A percentile compares a stretch with the other conserved stretches of the same genome.
Conservation (phyloP, 2,888 invertebrate genomes). For the Drosophila leonis region DNA sequence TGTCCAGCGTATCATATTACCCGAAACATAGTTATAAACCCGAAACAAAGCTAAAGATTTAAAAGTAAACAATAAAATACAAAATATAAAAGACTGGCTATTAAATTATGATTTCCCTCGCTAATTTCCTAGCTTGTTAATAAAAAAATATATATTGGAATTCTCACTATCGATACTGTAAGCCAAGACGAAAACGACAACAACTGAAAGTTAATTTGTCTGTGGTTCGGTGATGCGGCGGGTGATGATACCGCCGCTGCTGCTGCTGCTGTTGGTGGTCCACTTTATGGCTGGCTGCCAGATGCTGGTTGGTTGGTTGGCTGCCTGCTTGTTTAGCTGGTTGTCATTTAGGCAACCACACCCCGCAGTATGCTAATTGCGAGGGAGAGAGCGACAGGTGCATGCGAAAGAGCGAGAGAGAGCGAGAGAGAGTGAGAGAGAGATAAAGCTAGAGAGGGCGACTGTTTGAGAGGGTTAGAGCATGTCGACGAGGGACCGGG, state of each 20-base stretch:
- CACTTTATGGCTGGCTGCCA: slow-evolving; percentile 78
- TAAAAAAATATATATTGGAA: slow-evolving; percentile 68
- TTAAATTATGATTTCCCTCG: slow-evolving; percentile 78
- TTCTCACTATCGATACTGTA: slow-evolving; percentile 57
- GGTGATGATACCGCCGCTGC: slow-evolving; percentile 65
- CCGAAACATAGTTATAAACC: slow-evolving; percentile 39
- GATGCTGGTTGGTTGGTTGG: slow-evolving; percentile 71
- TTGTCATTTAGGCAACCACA: slow-evolving; percentile 73
- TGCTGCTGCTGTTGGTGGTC: slow-evolving; percentile 75
- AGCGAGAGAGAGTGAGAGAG: slow-evolving; percentile 6
- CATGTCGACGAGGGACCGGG: slow-evolving; percentile 13
- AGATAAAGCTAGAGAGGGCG: slow-evolving; percentile 1
- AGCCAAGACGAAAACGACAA: slow-evolving; percentile 44
- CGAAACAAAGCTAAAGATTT: slow-evolving; percentile 48
- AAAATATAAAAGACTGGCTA: slow-evolving; percentile 60
- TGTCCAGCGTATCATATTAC: slow-evolving; percentile 54
- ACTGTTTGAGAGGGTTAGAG: slow-evolving; percentile 22
- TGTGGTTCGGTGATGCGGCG: slow-evolving; percentile 24
- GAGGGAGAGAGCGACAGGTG: slow-evolving; percentile 62
- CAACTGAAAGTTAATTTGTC: slow-evolving; percentile 68
- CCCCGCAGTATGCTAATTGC: slow-evolving; percentile 78
- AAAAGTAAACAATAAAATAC: slow-evolving; percentile 58
- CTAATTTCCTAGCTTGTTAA: slow-evolving; percentile 78
- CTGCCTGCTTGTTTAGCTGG: slow-evolving; percentile 55
- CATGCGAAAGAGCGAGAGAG: slow-evolving; percentile 5